Evolutionary conservation across 2,113 vertebrate genomes (phyloP), one percentile per base, ranked within the genome.

Genomic region (Tachysurus fulvidraco): DNA sequence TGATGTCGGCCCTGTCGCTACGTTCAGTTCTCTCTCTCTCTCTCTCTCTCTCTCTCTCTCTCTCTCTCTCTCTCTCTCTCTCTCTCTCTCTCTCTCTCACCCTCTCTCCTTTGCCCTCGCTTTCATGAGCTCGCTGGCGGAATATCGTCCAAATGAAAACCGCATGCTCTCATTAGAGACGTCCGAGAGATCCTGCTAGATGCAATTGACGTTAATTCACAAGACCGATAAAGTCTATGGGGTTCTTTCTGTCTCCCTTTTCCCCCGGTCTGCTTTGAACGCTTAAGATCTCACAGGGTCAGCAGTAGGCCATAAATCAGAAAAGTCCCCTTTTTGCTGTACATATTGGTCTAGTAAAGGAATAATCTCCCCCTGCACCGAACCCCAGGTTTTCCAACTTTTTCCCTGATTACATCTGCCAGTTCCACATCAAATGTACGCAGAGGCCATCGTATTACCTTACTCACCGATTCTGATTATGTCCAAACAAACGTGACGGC

Each of bases 211-310:
- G 89, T 92, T 93, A 92, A 93, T 93, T 94, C 92, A 89, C 60
- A 89, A 89, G 89, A 91, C 90, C 57, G 93, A 93, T 92, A 90
- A 88, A 91, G 88, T 84, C 85, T 86, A 78, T 84, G 60, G 83
- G 92, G 93, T 93, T 95, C 91, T n/a, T 89, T 89, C 79, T 59
- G 44, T 91, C 64, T 86, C 77, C 76, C 30, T 82, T 86, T 83
- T 44, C 73, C 84, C 81, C 69, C 14, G 86, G 90, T 87, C 82
- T 91, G 89, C 92, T 93, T 92, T 92, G 93, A 89, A 93, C 93
- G 93, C 89, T 88, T 89, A 91, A 93, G 92, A 94, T 93, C 94
- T 91, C 88, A 16, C 30, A 90, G 91, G 94, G 94, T 95, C 94
- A 95, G 80, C 21, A 19, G 55, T 91, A 91, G 95, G 93, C 92